Conservation (phyloP, 2,113 vertebrate genomes). For the Ameiurus melas region DNA sequence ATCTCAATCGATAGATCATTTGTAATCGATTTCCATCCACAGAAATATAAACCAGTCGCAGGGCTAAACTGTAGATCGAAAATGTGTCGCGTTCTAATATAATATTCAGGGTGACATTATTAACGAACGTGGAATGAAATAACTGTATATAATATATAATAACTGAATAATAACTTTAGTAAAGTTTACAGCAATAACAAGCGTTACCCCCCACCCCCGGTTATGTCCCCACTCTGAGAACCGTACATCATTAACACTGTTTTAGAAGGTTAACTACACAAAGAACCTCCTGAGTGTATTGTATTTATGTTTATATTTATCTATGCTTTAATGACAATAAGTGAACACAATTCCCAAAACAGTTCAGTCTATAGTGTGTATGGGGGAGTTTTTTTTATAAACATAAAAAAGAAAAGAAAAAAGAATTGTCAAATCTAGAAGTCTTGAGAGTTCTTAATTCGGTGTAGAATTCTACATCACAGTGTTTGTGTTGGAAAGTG, state of each 20-base stretch:
- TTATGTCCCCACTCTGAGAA: neutral
- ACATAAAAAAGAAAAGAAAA: neutral
- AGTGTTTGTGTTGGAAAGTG: neutral
- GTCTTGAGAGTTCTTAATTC: neutral
- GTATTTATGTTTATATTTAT: neutral
- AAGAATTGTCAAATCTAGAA: neutral
- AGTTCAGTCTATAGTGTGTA: neutral
- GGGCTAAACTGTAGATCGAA: neutral
- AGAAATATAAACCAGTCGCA: neutral
- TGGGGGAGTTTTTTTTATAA: neutral
- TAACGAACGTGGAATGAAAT: neutral
- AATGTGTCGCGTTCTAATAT: neutral
- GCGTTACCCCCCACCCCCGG: no score
- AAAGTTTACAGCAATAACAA: neutral
- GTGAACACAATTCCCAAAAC: neutral
- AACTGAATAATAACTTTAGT: neutral
- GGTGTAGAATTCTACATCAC: no score
- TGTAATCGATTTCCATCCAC: neutral
- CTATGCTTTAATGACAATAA: neutral
- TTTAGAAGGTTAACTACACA: neutral
- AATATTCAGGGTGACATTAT: neutral
- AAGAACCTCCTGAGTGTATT: neutral
- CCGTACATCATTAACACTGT: neutral
- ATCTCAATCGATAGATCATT: neutral
- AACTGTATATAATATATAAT: no score